A percentile compares a stretch with the other conserved stretches of the same genome.
Evolutionary conservation across 1,140 invertebrate species (phyloP).

Genomic region (Diabrotica virgifera): DNA sequence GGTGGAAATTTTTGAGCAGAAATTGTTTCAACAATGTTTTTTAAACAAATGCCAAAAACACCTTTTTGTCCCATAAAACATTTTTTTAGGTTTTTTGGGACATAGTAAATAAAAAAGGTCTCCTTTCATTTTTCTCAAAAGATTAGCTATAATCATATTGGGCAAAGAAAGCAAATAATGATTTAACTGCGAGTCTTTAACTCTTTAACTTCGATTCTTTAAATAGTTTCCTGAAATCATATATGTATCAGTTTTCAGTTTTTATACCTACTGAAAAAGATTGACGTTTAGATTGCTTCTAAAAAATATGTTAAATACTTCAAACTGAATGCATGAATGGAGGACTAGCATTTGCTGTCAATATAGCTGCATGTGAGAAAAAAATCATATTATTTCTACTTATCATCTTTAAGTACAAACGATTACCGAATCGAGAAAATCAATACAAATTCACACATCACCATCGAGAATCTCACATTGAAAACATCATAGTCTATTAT

Average conservation of each 20-base stretch:
- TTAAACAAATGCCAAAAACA: too few species aligned
- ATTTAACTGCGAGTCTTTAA: background rate
- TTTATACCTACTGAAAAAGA: background rate
- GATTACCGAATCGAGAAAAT: background rate
- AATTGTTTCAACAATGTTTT: too few species aligned
- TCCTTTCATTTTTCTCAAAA: too few species aligned
- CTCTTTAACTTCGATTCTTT: conserved; percentile 14
- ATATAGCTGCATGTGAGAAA: conserved; percentile 1
- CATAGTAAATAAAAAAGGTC: too few species aligned
- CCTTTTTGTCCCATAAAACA: too few species aligned
- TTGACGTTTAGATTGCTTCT: background rate
- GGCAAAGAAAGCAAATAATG: too few species aligned
- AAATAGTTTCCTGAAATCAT: background rate
- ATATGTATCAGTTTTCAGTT: background rate
- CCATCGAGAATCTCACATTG: conserved; percentile 34
- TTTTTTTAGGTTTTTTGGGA: too few species aligned
- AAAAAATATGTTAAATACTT: conserved; percentile 1
- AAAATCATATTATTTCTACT: background rate
- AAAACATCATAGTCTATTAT: conserved; percentile 20
- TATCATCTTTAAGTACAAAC: background rate
- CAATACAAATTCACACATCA: background rate
- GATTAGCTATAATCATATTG: too few species aligned
- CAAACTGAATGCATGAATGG: background rate
- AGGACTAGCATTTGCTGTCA: background rate
- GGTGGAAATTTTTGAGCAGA: too few species aligned